These are phyloP conservation scores for Polypedilum vanderplanki DNA, from an alignment of 1,140 invertebrate genomes.

Conservation along the genomic window DNA sequence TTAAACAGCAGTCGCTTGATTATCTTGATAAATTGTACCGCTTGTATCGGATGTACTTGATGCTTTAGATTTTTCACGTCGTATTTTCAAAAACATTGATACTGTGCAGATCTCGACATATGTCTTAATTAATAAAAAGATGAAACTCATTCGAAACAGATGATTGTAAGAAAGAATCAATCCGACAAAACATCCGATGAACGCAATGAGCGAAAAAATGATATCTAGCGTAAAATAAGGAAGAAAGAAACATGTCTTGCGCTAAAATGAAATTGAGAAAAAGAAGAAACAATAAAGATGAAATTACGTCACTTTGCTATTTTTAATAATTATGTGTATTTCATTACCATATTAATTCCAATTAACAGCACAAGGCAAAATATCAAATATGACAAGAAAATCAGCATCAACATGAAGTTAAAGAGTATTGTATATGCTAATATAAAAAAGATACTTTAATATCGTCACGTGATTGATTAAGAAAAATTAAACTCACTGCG, in stretches of 20 bases:
- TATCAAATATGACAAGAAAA: background rate
- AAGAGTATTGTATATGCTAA: background rate
- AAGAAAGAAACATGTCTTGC: conserved; percentile 19
- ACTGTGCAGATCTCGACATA: background rate
- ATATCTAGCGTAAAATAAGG: background rate
- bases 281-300: background rate
- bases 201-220: background rate
- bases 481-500: background rate
- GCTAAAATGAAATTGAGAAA: background rate
- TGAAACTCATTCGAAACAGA: background rate
- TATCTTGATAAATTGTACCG: background rate
- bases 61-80: background rate
- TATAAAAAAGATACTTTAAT: too few species aligned
- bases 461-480: too few species aligned
- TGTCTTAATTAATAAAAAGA: background rate
- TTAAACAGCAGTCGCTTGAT: conserved; percentile 9
- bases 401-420: background rate
- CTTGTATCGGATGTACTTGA: background rate
- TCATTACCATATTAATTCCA: background rate
- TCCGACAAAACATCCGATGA: background rate
- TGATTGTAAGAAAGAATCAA: background rate
- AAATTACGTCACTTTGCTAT: background rate
- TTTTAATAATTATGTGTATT: background rate
- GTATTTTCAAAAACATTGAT: background rate
- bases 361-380: background rate